Evolutionary conservation across 23 tunicate genomes (phyloP).

Genomic region (Oikopleura albicans): DNA sequence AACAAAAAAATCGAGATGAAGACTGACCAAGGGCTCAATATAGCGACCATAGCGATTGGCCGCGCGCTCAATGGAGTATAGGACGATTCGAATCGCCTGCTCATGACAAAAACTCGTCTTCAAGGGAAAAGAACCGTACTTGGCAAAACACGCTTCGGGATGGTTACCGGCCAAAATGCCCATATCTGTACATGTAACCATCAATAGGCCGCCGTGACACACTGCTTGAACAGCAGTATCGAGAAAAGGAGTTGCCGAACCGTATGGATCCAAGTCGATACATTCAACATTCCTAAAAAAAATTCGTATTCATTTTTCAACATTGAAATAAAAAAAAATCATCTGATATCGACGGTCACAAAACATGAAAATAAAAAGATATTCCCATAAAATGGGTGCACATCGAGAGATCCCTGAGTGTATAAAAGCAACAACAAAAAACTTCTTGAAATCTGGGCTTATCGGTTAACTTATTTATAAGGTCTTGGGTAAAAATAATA

Average conservation of each 20-base stretch:
- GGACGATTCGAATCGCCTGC: conserved; percentile 64
- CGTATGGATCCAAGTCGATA: conserved; percentile 81
- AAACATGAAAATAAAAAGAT: too few species aligned
- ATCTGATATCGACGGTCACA: too few species aligned
- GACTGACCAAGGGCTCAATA: conserved; percentile 54
- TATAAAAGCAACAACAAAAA: too few species aligned
- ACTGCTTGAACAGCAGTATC: conserved; percentile 86
- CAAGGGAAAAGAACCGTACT: conserved; percentile 58
- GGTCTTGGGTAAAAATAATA: too few species aligned
- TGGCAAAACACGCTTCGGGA: conserved; percentile 78
- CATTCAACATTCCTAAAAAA: conserved; percentile 46
- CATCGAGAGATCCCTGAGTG: too few species aligned
- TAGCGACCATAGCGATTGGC: conserved; percentile 62
- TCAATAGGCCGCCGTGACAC: conserved; percentile 41
- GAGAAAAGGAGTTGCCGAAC: conserved; percentile 49
- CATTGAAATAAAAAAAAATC: too few species aligned
- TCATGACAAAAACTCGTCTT: conserved; percentile 74
- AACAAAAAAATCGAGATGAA: conserved; percentile 69
- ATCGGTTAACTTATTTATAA: too few species aligned
- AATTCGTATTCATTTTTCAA: too few species aligned
- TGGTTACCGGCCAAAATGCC: conserved; percentile 68
- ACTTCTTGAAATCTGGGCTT: too few species aligned
- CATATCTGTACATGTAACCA: conserved; percentile 97
- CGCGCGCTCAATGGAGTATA: conserved; percentile 35
- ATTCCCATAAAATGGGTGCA: too few species aligned